Conservation (phyloP, 1,140 invertebrate genomes). For the Oreohelix idahoensis region DNA sequence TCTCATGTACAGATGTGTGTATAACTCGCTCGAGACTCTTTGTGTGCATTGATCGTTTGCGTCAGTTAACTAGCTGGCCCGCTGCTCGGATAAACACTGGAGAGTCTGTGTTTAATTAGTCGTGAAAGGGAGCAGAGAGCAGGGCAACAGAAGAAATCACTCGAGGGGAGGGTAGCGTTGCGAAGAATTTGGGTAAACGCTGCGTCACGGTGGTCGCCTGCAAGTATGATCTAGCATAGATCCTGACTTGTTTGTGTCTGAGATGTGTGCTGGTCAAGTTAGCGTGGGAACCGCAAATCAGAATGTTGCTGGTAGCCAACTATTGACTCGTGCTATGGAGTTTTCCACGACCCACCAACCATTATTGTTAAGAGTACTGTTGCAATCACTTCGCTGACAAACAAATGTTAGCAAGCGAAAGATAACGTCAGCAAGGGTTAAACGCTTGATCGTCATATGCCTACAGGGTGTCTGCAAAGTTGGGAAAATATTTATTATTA, state of each 20-base stretch:
- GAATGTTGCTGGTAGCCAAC: background rate
- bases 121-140: background rate
- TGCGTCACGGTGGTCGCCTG: background rate
- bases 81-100: background rate
- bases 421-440: too few species aligned
- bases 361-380: too few species aligned
- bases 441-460: too few species aligned
- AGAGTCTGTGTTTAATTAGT: conserved; percentile 2
- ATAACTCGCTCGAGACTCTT: background rate
- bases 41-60: conserved; percentile 1
- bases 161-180: background rate
- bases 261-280: background rate
- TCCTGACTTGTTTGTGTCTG: background rate
- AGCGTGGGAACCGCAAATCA: background rate
- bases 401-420: too few species aligned
- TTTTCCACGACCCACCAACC: background rate
- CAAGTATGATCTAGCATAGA: too few species aligned
- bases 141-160: background rate
- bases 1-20: background rate
- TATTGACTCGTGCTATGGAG: background rate
- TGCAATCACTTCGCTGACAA: too few species aligned
- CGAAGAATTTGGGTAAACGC: background rate
- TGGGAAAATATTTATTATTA: too few species aligned
- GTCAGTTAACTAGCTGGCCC: background rate
- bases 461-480: too few species aligned